phyloP scores from a whole-genome alignment of 2,797 vertebrate genomes.

The Gymnoscopelus braueri region DNA sequence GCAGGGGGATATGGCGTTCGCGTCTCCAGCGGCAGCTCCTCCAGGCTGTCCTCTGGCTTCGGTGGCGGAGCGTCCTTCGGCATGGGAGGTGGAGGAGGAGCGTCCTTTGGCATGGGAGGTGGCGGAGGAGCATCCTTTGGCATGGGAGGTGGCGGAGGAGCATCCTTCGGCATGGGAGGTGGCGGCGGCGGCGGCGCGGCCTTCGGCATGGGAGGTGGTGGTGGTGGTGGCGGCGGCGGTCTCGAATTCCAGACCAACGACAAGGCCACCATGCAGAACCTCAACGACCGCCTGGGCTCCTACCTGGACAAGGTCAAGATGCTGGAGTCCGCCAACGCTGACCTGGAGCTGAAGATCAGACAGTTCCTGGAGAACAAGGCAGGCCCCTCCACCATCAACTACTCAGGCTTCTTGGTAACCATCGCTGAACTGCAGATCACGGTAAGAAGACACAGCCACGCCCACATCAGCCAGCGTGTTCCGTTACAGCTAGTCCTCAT shows the following conservation, averaged over 20 bases:
- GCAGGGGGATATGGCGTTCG: constrained; percentile 48
- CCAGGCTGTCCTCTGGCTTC: neutral
- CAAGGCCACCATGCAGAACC: constrained; percentile 84
- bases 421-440: constrained; percentile 84
- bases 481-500: too few species aligned
- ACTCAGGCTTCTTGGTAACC: constrained; percentile 68
- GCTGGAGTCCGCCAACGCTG: constrained; percentile 84
- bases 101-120: too few species aligned
- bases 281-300: constrained; percentile 84
- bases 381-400: constrained; percentile 72
- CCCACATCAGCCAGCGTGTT: too few species aligned
- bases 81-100: accelerated
- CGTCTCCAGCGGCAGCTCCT: constrained; percentile 32
- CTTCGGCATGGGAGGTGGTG: accelerated
- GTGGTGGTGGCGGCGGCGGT: neutral
- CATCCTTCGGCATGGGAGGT: too few species aligned
- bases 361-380: constrained; percentile 75
- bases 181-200: neutral
- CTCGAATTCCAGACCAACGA: constrained; percentile 34
- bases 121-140: constrained; percentile 6
- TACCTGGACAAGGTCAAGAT: constrained; percentile 82
- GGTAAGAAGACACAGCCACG: constrained; percentile 67
- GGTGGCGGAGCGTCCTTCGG: constrained; percentile 11
- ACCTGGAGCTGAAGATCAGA: constrained; percentile 87
- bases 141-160: too few species aligned